Base-by-base conservation (phyloP, 2,113 vertebrate genomes). In the Illadopsis cleaveri region DNA sequence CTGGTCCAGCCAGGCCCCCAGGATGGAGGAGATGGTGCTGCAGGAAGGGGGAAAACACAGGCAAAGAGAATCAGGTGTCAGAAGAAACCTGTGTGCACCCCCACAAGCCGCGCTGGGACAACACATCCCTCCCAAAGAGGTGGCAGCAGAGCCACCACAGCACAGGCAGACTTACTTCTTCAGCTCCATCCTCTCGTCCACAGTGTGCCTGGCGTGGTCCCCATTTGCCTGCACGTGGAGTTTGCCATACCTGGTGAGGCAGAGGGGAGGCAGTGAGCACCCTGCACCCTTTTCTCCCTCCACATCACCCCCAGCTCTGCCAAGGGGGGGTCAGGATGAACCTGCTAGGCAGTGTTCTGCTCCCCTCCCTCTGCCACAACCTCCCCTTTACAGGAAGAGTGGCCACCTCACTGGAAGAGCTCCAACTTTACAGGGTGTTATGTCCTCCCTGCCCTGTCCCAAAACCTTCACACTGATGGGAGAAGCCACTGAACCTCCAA, bases 1-100 rank as follows among this genome's bases (percentile, higher is more conserved):
- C 97, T 99, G 99, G 97, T 99, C 99, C 97, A 99, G 95, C 99
- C 99, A 99, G 21, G 99, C 99, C 0, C 99, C 99, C 98, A 99
- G 98, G 98, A 99, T 99, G 94, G 99, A 99, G 4, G 99, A 99
- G 84, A 99, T 98, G 66, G 99, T 99, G 95, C 99, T 99, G 96
- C 1, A 6, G 65, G 50, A 42, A 68, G 20, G 6, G 24, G 40
- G 23, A 5, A 20, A 83, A 64, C 37, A 30, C 11, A 15, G 54
- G 42, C 35, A 82, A 57, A 28, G 82, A 76, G 69, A 50, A 35
- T 3, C 1, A 1, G 31, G 33, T 18, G 47, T 37, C 25, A 50
- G 28, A 11, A 73, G 78, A 54, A 69, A 73, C 10, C 30, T 0
- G 0, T 4, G 35, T 19, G 44, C 27, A 23, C 1, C 14, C 11